Evolutionary conservation across 2,113 vertebrate species (phyloP), one percentile per base, ranked within the genome.

Genomic region (Pterocles burchelli): DNA sequence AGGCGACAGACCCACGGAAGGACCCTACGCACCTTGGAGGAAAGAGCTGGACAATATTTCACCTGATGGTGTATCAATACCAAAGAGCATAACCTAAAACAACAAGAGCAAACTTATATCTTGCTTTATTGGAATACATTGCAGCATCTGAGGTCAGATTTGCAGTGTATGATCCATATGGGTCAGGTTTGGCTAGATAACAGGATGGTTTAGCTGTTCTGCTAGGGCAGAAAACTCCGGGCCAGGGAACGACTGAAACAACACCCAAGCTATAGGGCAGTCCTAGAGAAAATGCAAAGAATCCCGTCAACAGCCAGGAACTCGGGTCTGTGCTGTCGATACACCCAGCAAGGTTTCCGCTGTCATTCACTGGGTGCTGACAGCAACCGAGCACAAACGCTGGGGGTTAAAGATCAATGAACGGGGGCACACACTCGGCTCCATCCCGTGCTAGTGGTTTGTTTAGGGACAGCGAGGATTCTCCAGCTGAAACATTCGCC

Each of bases 281-380:
- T 16, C 18, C 33, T 58, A 62, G 2, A 45, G 24, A 51, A 85
- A 79, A 63, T 4, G 22, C 33, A 41, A 21, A 71, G 31, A 22
- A 38, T 51, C 38, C 31, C 3, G 0, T 13, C 17, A 17, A 26
- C 33, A 33, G 66, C n/a, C 19, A 48, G 22, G 43, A 75, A 20
- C 31, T 65, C 38, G 3, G 1, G 5, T 13, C n/a, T 15, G 15
- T 13, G 22, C 41, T 46, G 33, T 3, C 5, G 1, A 48, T 10
- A 14, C 2, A 18, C 31, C 9, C n/a, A 28, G 41, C 0, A 0
- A 74, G 29, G n/a, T 10, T 54, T 36, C 52, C 19, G 17, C 17
- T 17, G 48, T 51, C 71, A 17, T 33, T 34, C 1, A 0, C 55
- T 17, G 71, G 46, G 55, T 25, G 17, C 55, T 31, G 21, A 34